These are phyloP conservation scores for Rattus rattus DNA, from an alignment of 2,113 vertebrate genomes.

Conservation along the genomic window DNA sequence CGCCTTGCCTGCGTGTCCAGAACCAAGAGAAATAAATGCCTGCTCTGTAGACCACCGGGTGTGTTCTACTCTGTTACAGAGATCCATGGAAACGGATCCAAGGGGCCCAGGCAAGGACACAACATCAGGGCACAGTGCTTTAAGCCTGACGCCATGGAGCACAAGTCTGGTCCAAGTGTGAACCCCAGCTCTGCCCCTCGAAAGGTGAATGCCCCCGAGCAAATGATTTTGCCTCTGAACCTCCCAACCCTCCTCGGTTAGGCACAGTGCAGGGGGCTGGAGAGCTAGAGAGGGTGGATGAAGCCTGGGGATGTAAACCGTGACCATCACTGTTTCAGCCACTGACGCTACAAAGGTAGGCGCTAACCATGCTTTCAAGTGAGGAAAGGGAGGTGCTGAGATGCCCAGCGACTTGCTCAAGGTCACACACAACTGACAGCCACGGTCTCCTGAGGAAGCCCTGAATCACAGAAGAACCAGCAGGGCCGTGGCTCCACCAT, in stretches of 20 bases:
- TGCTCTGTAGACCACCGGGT: background rate
- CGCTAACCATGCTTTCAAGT: background rate
- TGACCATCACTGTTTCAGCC: background rate
- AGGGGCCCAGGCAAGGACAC: background rate
- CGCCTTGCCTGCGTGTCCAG: background rate
- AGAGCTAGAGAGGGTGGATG: background rate
- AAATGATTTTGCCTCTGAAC: background rate
- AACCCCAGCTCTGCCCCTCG: background rate
- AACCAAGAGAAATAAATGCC: background rate
- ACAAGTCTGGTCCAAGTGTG: background rate
- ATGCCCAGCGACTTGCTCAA: background rate
- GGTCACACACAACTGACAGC: background rate
- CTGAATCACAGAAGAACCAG: background rate
- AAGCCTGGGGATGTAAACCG: background rate
- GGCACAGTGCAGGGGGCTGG: background rate
- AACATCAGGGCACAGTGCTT: background rate
- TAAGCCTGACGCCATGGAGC: accelerated
- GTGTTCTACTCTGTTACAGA: background rate
- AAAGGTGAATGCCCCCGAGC: background rate
- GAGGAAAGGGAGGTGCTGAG: slow-evolving; percentile 33
- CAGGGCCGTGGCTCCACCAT: background rate
- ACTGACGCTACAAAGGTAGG: background rate
- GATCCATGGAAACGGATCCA: background rate
- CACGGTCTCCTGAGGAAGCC: background rate
- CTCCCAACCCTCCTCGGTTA: background rate